phyloP scores from a whole-genome alignment of 2,888 invertebrate genomes.

The Drosophila colorata region DNA sequence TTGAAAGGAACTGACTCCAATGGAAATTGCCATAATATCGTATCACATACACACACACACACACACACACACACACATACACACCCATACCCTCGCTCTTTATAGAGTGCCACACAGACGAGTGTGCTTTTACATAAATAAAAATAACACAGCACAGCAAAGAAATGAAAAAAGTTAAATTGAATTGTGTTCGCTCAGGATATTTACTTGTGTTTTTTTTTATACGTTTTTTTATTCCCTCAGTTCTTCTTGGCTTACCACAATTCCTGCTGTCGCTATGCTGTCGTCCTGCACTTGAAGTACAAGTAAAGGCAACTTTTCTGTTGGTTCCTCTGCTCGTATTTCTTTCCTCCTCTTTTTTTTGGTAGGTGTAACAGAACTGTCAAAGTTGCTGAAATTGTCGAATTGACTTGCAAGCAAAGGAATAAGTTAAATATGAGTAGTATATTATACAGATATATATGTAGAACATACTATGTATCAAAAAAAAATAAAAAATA shows the following conservation, averaged over 20 bases:
- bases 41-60: constrained; percentile 52
- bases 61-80: constrained; percentile 35
- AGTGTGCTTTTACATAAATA: constrained; percentile 72
- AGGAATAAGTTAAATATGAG: constrained; percentile 29
- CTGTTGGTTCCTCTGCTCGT: constrained; percentile 35
- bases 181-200: constrained; percentile 76
- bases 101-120: constrained; percentile 24
- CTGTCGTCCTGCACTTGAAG: constrained; percentile 66
- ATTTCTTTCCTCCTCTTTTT: neutral
- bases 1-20: constrained; percentile 74
- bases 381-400: constrained; percentile 70
- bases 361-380: constrained; percentile 63
- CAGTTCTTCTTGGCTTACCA: constrained; percentile 44
- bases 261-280: constrained; percentile 45
- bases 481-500: too few relatives aligned
- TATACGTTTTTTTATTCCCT: neutral
- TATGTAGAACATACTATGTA: too few relatives aligned
- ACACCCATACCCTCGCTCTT: constrained; percentile 15
- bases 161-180: constrained; percentile 80
- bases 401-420: constrained; percentile 43
- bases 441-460: neutral
- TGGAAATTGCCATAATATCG: constrained; percentile 78
- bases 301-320: constrained; percentile 66
- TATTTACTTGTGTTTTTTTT: constrained; percentile 63
- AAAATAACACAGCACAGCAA: constrained; percentile 72